Percentiles rank a stretch among this genome's conserved stretches.
Conservation (phyloP, 2,888 invertebrate genomes). For the Tinea trinotella region DNA sequence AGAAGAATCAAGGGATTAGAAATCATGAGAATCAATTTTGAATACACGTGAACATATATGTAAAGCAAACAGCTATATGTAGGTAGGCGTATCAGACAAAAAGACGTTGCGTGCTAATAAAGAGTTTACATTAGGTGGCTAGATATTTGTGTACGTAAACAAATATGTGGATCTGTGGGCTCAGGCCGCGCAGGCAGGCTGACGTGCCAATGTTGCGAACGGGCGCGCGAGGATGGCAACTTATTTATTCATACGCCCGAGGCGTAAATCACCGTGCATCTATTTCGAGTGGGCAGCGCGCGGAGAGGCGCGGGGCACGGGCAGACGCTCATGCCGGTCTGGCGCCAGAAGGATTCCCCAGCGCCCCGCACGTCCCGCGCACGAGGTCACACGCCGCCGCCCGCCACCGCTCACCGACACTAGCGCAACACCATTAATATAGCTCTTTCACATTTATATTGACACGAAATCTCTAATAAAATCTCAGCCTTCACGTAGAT, state of each 20-base stretch:
- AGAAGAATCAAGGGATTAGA: too few species aligned
- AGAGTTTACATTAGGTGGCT: background rate
- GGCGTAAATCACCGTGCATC: conserved; percentile 71
- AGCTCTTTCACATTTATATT: background rate
- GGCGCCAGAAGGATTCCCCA: conserved; percentile 74
- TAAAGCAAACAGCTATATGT: background rate
- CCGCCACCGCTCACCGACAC: background rate
- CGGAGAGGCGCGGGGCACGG: conserved; percentile 33
- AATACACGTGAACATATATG: too few species aligned
- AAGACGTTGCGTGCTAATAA: conserved; percentile 10
- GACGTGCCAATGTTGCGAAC: conserved; percentile 51
- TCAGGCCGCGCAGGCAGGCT: conserved; percentile 40
- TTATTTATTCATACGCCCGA: conserved; percentile 63
- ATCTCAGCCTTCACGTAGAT: background rate
- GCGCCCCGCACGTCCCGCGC: conserved; percentile 47
- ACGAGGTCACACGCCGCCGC: conserved; percentile 26
- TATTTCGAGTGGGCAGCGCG: conserved; percentile 56
- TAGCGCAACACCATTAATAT: background rate
- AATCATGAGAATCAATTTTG: too few species aligned
- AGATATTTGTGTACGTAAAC: conserved; percentile 10
- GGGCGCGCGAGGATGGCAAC: conserved; percentile 46
- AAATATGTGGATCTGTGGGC: conserved; percentile 10
- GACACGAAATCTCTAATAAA: background rate
- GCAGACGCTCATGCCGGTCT: conserved; percentile 55
- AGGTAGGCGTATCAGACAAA: background rate